Percentiles rank a stretch among this genome's conserved stretches.
Evolutionary conservation across 2,797 vertebrate species (phyloP).

Genomic region (Chaetophractus vellerosus): DNA sequence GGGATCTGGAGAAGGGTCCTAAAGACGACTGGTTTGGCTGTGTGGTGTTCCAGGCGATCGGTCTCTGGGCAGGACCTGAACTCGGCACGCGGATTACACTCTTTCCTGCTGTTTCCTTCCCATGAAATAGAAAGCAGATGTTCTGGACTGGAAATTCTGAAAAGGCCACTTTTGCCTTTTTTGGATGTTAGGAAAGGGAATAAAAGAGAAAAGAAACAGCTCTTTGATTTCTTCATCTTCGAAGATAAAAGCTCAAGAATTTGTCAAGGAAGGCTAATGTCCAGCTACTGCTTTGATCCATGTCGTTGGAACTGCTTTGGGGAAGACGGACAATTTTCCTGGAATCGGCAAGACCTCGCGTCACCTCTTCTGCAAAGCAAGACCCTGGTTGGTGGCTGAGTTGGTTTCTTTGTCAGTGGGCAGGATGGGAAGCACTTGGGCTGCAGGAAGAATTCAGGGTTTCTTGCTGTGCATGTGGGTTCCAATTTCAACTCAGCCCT

Average conservation of each 20-base stretch:
- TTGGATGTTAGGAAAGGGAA: background rate
- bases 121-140: background rate
- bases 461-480: background rate
- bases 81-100: background rate
- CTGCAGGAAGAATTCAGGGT: background rate
- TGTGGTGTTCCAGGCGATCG: accelerated
- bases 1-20: background rate
- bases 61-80: accelerated
- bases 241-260: slow-evolving; percentile 55
- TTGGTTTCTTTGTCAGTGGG: background rate
- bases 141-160: background rate
- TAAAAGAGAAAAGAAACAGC: background rate
- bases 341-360: accelerated
- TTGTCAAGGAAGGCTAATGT: background rate
- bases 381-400: accelerated
- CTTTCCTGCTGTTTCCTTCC: background rate
- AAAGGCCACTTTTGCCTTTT: background rate
- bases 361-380: no score
- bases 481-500: background rate
- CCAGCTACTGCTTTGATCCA: accelerated
- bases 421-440: accelerated
- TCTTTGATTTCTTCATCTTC: slow-evolving; percentile 59
- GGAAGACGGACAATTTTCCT: accelerated
- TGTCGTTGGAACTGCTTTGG: background rate
- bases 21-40: background rate